Conservation (phyloP, 2,888 invertebrate genomes). For the Acrobasis consociella region DNA sequence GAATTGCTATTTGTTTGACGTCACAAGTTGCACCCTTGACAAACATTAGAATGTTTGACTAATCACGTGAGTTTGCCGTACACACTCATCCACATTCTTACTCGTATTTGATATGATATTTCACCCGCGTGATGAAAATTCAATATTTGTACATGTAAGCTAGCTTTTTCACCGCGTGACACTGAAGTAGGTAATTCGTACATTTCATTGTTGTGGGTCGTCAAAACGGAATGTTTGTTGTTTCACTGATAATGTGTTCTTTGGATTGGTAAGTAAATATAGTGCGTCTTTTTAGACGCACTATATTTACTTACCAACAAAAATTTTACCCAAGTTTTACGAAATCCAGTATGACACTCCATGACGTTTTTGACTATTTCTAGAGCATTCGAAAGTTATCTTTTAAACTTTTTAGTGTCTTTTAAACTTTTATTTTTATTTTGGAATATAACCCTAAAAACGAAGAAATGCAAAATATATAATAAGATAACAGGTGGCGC, state of each 20-base stretch:
- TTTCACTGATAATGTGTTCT: slow-evolving; percentile 2
- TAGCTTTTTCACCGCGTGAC: slow-evolving; percentile 17
- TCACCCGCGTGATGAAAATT: slow-evolving; percentile 4
- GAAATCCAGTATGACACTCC: too few species aligned
- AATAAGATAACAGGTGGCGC: too few species aligned
- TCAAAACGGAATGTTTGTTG: slow-evolving; percentile 2
- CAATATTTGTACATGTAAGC: slow-evolving; percentile 13
- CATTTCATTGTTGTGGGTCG: not conserved
- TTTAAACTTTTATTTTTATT: too few species aligned
- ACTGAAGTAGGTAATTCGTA: not conserved
- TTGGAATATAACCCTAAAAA: too few species aligned
- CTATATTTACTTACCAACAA: too few species aligned
- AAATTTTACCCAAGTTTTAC: too few species aligned
- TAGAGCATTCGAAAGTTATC: too few species aligned
- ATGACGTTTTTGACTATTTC: too few species aligned
- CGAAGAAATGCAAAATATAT: too few species aligned
- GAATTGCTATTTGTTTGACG: too few species aligned
- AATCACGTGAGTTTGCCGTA: slow-evolving; percentile 4
- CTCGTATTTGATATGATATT: slow-evolving; percentile 6
- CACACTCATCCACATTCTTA: not conserved
- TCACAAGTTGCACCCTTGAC: not conserved
- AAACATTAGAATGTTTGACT: slow-evolving; percentile 5
- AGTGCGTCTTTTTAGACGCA: too few species aligned
- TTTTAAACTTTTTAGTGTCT: too few species aligned
- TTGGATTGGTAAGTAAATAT: not conserved